Evolutionary conservation across 2,797 vertebrate genomes (phyloP).

Genomic region (Sebastes cheni): DNA sequence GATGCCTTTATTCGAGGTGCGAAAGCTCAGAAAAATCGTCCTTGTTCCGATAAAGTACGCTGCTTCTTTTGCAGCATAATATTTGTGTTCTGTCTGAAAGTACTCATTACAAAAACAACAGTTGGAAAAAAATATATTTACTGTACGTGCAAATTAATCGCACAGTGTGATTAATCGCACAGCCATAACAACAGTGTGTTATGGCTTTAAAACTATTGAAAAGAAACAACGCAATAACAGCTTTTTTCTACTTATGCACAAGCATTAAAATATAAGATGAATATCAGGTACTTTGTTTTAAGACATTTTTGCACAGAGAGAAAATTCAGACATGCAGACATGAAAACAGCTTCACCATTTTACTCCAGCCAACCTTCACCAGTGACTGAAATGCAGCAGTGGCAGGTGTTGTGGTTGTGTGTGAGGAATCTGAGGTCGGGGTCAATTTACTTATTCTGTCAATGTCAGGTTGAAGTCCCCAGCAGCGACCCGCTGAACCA

Average conservation of each 20-base stretch:
- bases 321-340: background rate
- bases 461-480: slow-evolving; percentile 39
- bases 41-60: too few relatives aligned
- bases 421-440: slow-evolving; percentile 41
- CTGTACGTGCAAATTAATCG: too few relatives aligned
- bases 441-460: slow-evolving; percentile 43
- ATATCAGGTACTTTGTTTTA: background rate
- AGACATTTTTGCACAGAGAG: background rate
- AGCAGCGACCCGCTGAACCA: slow-evolving; percentile 17
- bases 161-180: too few relatives aligned
- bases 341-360: background rate
- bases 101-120: too few relatives aligned
- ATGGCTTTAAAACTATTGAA: too few relatives aligned
- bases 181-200: too few relatives aligned
- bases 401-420: slow-evolving; percentile 52
- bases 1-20: too few relatives aligned
- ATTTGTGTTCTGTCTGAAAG: too few relatives aligned
- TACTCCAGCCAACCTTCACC: slow-evolving; percentile 5
- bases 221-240: too few relatives aligned
- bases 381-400: slow-evolving; percentile 8
- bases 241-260: background rate
- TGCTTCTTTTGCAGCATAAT: too few relatives aligned
- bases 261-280: background rate
- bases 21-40: too few relatives aligned
- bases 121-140: too few relatives aligned